Evolutionary conservation across 2,113 vertebrate genomes (phyloP).

Genomic region (Platysteira castanea): DNA sequence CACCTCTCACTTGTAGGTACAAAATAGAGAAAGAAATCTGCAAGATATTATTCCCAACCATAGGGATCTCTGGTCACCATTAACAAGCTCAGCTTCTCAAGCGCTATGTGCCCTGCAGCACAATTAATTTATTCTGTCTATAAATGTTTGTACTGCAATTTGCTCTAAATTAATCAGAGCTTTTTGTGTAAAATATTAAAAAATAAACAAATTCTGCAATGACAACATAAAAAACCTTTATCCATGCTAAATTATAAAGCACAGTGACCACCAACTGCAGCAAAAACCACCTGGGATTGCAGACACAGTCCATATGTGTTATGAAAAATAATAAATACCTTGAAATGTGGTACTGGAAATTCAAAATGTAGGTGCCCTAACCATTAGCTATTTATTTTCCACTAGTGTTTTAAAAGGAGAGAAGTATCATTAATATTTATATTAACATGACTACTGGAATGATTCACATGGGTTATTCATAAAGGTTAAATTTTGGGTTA

Average conservation of each 20-base stretch:
- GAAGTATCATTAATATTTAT: neutral
- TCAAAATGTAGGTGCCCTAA: neutral
- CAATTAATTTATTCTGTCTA: neutral
- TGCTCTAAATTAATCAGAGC: neutral
- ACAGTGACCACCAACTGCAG: neutral
- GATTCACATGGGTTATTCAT: neutral
- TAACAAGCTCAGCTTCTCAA: neutral
- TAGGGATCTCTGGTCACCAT: neutral
- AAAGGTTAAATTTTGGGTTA: neutral
- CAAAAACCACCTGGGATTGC: neutral
- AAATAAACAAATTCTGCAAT: neutral
- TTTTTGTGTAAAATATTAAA: neutral
- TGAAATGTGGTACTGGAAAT: neutral
- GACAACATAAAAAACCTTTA: neutral
- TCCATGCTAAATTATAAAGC: neutral
- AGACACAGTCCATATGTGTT: neutral
- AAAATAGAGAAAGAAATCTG: neutral
- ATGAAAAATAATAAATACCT: neutral
- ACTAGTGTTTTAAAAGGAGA: neutral
- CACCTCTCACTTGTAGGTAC: neutral
- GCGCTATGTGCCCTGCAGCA: neutral
- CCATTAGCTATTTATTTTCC: neutral
- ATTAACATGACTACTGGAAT: neutral
- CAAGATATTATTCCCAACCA: neutral
- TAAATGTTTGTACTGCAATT: neutral